Evolutionary conservation across 2,113 vertebrate species (phyloP).

Genomic region (Elgaria multicarinata): DNA sequence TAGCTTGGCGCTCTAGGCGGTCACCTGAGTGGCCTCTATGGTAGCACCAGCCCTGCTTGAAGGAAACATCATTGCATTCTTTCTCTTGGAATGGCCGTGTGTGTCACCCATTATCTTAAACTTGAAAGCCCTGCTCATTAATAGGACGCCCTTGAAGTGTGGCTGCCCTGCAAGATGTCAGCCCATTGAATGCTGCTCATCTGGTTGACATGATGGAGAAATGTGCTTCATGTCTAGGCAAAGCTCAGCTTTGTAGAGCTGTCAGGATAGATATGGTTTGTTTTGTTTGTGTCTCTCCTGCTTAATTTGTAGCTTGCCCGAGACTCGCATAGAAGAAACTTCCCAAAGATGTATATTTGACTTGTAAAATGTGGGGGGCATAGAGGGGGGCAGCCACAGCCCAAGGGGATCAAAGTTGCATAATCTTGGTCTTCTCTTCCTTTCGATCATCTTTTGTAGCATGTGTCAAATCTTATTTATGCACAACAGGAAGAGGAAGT

Average conservation of each 20-base stretch:
- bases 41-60: too few relatives aligned
- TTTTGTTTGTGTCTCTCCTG: constrained; percentile 16
- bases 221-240: background rate
- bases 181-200: constrained; percentile 10
- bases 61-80: constrained; percentile 44
- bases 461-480: constrained; percentile 32
- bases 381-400: background rate
- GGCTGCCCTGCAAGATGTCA: constrained; percentile 40
- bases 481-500: constrained; percentile 17
- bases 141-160: constrained; percentile 45
- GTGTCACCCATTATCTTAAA: constrained; percentile 59
- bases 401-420: background rate
- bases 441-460: constrained; percentile 31
- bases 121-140: constrained; percentile 56
- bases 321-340: background rate
- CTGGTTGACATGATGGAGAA: constrained; percentile 32
- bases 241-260: constrained; percentile 4
- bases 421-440: constrained; percentile 29
- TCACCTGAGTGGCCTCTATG: too few relatives aligned
- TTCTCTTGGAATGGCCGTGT: constrained; percentile 42
- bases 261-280: background rate
- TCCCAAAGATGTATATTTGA: background rate
- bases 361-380: background rate
- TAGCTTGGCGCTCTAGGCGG: too few relatives aligned
- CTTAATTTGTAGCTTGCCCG: constrained; percentile 22